A percentile compares a stretch with the other conserved stretches of the same genome.
phyloP scores from a whole-genome alignment of 2,113 vertebrate species.

The Herpetotheres cachinnans region DNA sequence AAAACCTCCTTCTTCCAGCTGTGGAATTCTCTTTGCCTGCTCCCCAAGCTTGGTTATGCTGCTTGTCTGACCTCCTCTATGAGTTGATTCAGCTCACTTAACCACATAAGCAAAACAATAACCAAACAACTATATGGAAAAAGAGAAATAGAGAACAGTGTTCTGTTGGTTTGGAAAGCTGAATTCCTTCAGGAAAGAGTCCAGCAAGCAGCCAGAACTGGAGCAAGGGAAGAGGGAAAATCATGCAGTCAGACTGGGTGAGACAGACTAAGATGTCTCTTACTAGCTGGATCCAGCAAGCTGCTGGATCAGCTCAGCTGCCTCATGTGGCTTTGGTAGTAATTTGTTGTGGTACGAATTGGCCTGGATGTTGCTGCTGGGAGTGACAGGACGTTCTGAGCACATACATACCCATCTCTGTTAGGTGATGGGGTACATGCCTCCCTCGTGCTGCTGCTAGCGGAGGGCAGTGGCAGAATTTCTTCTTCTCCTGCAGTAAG shows the following conservation, averaged over 20 bases:
- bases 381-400: background rate
- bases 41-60: background rate
- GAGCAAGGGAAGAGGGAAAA: background rate
- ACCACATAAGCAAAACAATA: background rate
- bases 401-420: background rate
- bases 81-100: background rate
- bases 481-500: background rate
- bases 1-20: background rate
- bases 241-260: background rate
- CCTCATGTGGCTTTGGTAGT: background rate
- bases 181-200: background rate
- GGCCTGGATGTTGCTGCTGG: background rate
- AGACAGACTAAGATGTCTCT: background rate
- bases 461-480: background rate
- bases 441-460: background rate
- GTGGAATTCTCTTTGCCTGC: background rate
- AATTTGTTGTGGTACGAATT: background rate
- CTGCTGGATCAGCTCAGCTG: background rate
- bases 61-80: background rate
- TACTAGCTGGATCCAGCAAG: background rate
- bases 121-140: background rate
- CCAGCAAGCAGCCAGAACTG: background rate
- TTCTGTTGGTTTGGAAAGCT: background rate
- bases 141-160: background rate
- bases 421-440: background rate